Evolutionary conservation across 1,140 invertebrate genomes (phyloP).

Genomic region (Mylabris phalerata): DNA sequence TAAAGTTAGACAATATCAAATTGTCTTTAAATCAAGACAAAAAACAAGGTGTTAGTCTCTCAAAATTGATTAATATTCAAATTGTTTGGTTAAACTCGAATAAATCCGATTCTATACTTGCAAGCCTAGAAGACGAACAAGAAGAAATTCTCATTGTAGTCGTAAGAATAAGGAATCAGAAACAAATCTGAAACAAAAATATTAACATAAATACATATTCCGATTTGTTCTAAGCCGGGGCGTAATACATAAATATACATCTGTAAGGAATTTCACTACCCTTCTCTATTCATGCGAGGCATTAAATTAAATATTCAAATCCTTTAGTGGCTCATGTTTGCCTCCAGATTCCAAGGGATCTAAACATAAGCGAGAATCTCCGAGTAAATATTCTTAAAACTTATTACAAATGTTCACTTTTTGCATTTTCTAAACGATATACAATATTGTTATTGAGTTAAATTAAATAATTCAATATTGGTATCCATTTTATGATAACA

Average conservation of each 20-base stretch:
- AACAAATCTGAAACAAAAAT: slow-evolving; percentile 14
- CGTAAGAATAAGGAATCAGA: slow-evolving; percentile 12
- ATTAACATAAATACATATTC: slow-evolving; percentile 21
- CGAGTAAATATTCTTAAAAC: too few species aligned
- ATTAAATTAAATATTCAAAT: slow-evolving; percentile 15
- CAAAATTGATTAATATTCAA: too few species aligned
- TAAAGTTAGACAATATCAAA: too few species aligned
- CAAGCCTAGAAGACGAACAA: neutral
- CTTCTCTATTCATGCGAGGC: slow-evolving; percentile 11
- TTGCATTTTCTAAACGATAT: too few species aligned
- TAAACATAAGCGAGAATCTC: too few species aligned
- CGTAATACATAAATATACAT: slow-evolving; percentile 19
- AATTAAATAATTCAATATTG: too few species aligned
- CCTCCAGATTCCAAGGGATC: slow-evolving; percentile 1
- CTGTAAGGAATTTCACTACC: slow-evolving; percentile 16
- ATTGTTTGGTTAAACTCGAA: too few species aligned
- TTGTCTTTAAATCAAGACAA: too few species aligned
- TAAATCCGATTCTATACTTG: neutral
- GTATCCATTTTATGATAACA: too few species aligned
- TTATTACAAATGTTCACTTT: too few species aligned
- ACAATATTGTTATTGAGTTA: too few species aligned
- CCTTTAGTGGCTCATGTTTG: slow-evolving; percentile 5
- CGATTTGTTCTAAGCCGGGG: slow-evolving; percentile 11
- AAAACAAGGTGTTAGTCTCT: too few species aligned
- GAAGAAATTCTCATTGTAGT: slow-evolving; percentile 8